Base-by-base conservation (phyloP, 2,888 invertebrate genomes). In the Troilus luridus region DNA sequence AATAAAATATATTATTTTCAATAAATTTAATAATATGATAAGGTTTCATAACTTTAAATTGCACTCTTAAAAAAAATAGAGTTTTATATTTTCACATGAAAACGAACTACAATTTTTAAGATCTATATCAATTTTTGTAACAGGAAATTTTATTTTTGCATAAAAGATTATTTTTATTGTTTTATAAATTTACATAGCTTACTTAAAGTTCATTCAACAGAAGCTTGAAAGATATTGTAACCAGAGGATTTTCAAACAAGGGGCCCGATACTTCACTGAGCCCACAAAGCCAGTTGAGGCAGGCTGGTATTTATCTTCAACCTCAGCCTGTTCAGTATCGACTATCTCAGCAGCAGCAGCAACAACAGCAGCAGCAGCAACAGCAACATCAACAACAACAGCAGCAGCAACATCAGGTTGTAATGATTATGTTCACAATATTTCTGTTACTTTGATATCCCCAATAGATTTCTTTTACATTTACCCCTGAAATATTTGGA, bases 171-270 rank as follows among this genome's bases (percentile, higher is more conserved):
- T 62, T 89, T 54, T 27, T 41, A 62, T 27, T 62, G n/a, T 60
- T 60, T 89, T 67, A 67, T 67, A 67, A 67, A 67, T 67, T 67
- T 67, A 67, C 24, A 67, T 24, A 88, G 21, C 56, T 58, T 88
- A n/a, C 67, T 24, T 24, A 67, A 67, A 24, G 67, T 77, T 77
- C 27, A 77, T 77, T 88, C n/a, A n/a, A 58, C 85, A 90, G 90
- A 54, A 97, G 97, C 9, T 95, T 97, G 92, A 97, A 97, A 95
- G 97, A 97, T 93, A 97, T 97, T 95, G 97, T 97, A 93, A 97
- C 97, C 54, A 97, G 96, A 94, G 96, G 96, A 93, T 97, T 97
- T 94, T 96, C 96, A 93, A 96, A 95, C 93, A 96, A 95, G 88
- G 91, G 89, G 6, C 85, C 91, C 27, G 92, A 92, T 24, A 91